phyloP scores from a whole-genome alignment of 35 echinoderm and acorn worm genomes.

The Apostichopus parvimensis region DNA sequence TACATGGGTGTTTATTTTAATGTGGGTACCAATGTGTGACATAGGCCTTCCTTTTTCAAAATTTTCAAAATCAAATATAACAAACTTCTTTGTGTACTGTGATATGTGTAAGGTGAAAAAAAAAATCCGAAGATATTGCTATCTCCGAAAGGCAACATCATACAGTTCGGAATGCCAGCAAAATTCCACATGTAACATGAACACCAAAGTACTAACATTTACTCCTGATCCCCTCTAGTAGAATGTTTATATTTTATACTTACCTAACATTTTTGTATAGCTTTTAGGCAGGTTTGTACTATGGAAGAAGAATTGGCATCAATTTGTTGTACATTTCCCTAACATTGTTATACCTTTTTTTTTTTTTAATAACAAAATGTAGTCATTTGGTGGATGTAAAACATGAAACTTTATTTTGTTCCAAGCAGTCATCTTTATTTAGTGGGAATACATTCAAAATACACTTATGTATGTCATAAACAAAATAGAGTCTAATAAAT shows the following conservation, averaged over 20 bases:
- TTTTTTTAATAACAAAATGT: no score
- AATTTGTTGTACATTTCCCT: background rate
- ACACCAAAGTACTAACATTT: conserved; percentile 29
- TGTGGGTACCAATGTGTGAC: conserved; percentile 54
- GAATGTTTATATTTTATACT: background rate
- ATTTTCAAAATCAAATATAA: conserved; percentile 26
- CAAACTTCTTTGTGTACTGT: conserved; percentile 34
- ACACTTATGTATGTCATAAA: background rate
- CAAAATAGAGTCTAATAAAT: background rate
- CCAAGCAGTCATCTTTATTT: background rate
- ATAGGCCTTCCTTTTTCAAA: conserved; percentile 35
- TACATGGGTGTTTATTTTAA: conserved; percentile 41
- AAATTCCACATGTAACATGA: conserved; percentile 44
- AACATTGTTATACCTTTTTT: background rate
- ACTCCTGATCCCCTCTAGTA: background rate
- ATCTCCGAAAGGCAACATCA: conserved; percentile 35
- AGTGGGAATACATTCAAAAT: background rate
- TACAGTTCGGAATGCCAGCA: background rate
- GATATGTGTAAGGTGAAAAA: background rate
- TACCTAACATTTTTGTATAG: background rate
- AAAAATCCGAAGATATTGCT: background rate
- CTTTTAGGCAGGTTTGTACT: background rate
- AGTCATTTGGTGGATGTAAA: background rate
- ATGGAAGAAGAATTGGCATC: conserved; percentile 22
- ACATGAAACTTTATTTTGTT: conserved; percentile 26